phyloP scores from a whole-genome alignment of 2,797 vertebrate genomes.

The Halcyon badia region DNA sequence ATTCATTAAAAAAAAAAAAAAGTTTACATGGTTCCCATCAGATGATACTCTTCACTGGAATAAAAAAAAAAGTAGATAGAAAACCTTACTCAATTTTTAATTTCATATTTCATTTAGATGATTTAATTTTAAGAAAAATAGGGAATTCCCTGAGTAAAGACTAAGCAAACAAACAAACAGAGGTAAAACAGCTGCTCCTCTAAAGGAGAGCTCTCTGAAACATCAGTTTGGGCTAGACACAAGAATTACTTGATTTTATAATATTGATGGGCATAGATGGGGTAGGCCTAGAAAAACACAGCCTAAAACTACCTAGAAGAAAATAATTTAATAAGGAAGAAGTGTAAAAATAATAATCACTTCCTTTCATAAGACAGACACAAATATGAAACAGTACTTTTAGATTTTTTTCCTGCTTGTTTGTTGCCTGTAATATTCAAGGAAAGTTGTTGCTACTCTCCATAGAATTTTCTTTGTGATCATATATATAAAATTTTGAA shows the following conservation, averaged over 20 bases:
- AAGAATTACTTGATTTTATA: neutral
- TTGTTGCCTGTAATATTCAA: neutral
- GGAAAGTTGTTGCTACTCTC: neutral
- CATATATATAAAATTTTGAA: neutral
- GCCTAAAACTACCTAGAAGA: neutral
- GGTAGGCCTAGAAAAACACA: neutral
- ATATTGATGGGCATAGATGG: neutral
- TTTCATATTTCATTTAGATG: neutral
- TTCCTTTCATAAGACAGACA: neutral
- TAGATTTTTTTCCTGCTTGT: neutral
- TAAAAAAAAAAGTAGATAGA: neutral
- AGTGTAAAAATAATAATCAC: neutral
- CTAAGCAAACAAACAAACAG: neutral
- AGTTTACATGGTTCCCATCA: neutral
- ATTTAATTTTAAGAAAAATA: neutral
- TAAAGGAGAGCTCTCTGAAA: neutral
- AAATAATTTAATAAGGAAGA: neutral
- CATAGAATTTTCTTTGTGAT: neutral
- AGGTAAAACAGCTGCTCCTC: neutral
- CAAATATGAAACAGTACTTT: neutral
- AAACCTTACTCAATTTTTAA: neutral
- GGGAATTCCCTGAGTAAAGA: neutral
- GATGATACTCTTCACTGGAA: neutral
- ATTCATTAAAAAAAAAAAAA: neutral
- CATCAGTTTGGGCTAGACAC: neutral